A percentile compares a stretch with the other conserved stretches of the same genome.
phyloP scores from a whole-genome alignment of 2,888 invertebrate species.

The Colostygia pectinataria region DNA sequence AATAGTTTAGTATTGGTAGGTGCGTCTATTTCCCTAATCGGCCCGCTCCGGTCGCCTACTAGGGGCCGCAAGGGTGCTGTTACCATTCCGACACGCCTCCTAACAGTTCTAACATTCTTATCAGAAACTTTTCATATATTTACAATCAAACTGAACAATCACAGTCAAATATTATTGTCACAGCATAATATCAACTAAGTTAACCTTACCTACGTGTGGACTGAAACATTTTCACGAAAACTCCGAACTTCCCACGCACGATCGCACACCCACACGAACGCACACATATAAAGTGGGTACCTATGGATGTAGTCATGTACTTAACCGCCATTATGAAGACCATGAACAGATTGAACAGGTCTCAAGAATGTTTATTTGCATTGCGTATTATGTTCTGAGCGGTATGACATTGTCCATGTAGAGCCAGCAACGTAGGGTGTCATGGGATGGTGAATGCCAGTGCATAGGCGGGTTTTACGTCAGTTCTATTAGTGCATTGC shows the following conservation, averaged over 20 bases:
- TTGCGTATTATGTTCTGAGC: slow-evolving; percentile 41
- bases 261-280: slow-evolving; percentile 41
- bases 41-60: slow-evolving; percentile 58
- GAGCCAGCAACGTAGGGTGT: slow-evolving; percentile 37
- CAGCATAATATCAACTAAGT: slow-evolving; percentile 19
- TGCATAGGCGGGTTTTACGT: slow-evolving; percentile 37
- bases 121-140: slow-evolving; percentile 22
- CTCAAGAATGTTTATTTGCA: slow-evolving; percentile 48
- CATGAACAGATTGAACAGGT: slow-evolving; percentile 41
- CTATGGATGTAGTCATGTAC: slow-evolving; percentile 47
- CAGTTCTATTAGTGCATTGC: slow-evolving; percentile 39
- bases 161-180: slow-evolving; percentile 12
- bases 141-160: slow-evolving; percentile 2
- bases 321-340: slow-evolving; percentile 48
- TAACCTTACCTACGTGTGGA: slow-evolving; percentile 30
- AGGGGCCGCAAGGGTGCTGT: slow-evolving; percentile 74
- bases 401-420: slow-evolving; percentile 25
- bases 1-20: slow-evolving; percentile 50
- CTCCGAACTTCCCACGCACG: slow-evolving; percentile 53
- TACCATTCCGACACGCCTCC: slow-evolving; percentile 64
- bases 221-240: slow-evolving; percentile 57
- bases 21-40: slow-evolving; percentile 68
- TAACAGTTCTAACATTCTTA: slow-evolving; percentile 32
- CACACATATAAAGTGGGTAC: slow-evolving; percentile 25
- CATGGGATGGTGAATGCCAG: slow-evolving; percentile 16